Percentiles rank a stretch among this genome's conserved stretches.
phyloP scores from a whole-genome alignment of 2,797 vertebrate species.

The Periophthalmus magnuspinnatus region DNA sequence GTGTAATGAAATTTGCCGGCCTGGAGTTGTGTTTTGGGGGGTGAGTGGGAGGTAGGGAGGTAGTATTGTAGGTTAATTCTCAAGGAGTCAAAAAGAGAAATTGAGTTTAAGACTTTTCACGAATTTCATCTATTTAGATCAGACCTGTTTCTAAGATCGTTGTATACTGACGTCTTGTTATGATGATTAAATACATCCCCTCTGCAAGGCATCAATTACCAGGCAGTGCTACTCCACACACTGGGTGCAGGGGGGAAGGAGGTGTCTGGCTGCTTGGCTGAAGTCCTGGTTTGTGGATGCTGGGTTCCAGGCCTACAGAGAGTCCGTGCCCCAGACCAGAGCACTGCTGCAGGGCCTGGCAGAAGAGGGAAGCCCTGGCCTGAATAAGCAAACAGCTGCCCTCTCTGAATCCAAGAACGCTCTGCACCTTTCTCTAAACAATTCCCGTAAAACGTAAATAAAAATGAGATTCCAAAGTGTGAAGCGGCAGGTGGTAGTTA shows the following conservation, averaged over 20 bases:
- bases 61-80: conserved; percentile 41
- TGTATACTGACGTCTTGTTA: conserved; percentile 72
- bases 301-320: conserved; percentile 66
- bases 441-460: conserved; percentile 42
- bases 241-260: conserved; percentile 53
- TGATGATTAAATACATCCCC: conserved; percentile 82
- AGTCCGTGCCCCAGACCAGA: conserved; percentile 53
- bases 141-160: conserved; percentile 76
- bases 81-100: conserved; percentile 1
- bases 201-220: conserved; percentile 81
- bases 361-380: conserved; percentile 59
- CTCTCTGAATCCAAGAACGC: conserved; percentile 61
- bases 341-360: conserved; percentile 74
- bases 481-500: conserved; percentile 33
- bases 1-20: conserved; percentile 82
- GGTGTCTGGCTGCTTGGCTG: conserved; percentile 52
- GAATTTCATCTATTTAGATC: neutral
- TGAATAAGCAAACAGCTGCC: conserved; percentile 68
- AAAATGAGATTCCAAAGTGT: conserved; percentile 32
- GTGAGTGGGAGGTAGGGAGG: conserved; percentile 28
- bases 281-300: conserved; percentile 66
- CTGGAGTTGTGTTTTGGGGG: conserved; percentile 61
- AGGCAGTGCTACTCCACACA: conserved; percentile 75
- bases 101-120: too few species aligned
- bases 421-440: conserved; percentile 13